Evolutionary conservation across 2,113 vertebrate genomes (phyloP), one percentile per base, ranked within the genome.

Genomic region (Corythoichthys haematopterus): DNA sequence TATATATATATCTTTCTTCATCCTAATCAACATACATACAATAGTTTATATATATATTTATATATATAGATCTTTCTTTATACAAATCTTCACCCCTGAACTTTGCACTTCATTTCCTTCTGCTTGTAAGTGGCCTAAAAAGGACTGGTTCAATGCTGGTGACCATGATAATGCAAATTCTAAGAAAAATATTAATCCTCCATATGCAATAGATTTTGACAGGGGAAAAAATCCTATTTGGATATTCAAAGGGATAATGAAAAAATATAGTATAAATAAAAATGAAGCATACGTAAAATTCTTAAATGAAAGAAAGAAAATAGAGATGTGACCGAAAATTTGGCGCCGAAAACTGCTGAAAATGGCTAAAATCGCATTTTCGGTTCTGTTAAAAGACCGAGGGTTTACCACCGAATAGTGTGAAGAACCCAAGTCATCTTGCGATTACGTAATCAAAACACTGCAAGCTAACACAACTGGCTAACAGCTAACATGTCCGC

Each of bases 1-100:
- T 80, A 73, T 78, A 75, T 78, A 63, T 68, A 56, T 12, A 15
- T 46, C 81, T 81, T 84, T 88, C 79, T 84, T 83, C 74, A 88
- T 90, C 80, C 85, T 88, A 88, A 84, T 90, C 88, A 88, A 91
- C 86, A 88, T 91, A 88, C 84, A 85, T 92, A 90, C 85, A 90
- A 84, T 86, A 85, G 77, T 80, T 88, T 83, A 80, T 85, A 83
- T 75, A 85, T 76, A 90, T 83, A 80, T 85, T 83, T 75, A 85
- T 76, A 90, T 28, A 28, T 28, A 28, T 28, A 28, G 20, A 28
- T 11, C 60, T 86, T 85, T 86, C 68, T 89, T 87, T 90, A 76
- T 89, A 90, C 87, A 90, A 76, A 74, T 84, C 82, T 83, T 80
- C 70, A 80, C 69, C 84, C 20, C 78, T 85, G 82, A 85, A 85